Percentiles rank a stretch among this genome's conserved stretches.
Conservation (phyloP, 2,888 invertebrate genomes). For the Ellobium chinense region DNA sequence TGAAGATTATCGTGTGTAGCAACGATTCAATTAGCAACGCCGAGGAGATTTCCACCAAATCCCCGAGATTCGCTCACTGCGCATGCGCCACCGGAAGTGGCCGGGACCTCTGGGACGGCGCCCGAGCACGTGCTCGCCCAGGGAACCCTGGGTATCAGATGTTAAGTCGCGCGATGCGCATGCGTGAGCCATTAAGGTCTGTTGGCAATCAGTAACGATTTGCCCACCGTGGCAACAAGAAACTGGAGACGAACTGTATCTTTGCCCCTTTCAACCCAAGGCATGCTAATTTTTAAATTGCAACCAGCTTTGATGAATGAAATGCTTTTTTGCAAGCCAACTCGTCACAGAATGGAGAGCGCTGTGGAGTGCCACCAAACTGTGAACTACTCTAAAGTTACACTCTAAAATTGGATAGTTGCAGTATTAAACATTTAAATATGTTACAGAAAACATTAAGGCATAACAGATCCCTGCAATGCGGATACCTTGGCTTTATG, state of each 20-base stretch:
- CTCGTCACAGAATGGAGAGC: too few species aligned
- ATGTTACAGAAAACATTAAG: too few species aligned
- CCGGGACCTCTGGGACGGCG: constrained; percentile 35
- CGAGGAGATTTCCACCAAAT: constrained; percentile 33
- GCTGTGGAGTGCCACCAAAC: too few species aligned
- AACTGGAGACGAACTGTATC: neutral
- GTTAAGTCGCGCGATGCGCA: constrained; percentile 42
- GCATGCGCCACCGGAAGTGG: constrained; percentile 45
- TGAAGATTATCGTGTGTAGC: constrained; percentile 42
- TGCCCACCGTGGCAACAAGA: constrained; percentile 1
- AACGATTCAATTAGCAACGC: constrained; percentile 46
- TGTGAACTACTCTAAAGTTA: too few species aligned
- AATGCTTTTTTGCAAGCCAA: too few species aligned
- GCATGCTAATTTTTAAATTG: neutral
- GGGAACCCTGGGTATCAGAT: constrained; percentile 43
- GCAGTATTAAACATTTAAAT: too few species aligned
- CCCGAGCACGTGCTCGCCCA: constrained; percentile 36
- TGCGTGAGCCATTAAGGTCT: constrained; percentile 41
- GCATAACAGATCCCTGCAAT: too few species aligned
- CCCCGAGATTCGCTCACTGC: constrained; percentile 33
- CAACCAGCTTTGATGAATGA: neutral
- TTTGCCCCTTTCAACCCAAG: neutral
- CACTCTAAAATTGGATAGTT: too few species aligned
- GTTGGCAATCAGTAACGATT: constrained; percentile 40
- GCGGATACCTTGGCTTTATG: too few species aligned